phyloP scores from a whole-genome alignment of 2,888 invertebrate genomes.

The Agrochola litura region DNA sequence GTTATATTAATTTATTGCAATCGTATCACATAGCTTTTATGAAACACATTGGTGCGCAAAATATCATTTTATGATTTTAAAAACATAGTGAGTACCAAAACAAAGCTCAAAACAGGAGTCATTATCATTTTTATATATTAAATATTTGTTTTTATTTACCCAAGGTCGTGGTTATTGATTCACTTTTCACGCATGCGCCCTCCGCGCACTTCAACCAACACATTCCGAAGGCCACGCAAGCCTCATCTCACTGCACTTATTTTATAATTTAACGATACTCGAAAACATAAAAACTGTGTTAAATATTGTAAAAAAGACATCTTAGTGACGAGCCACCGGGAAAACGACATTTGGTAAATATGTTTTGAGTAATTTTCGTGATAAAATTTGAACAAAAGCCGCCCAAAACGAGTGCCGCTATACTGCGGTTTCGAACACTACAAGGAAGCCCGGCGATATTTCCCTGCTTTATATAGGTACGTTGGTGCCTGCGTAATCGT shows the following conservation, averaged over 20 bases:
- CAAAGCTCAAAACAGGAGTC: not conserved
- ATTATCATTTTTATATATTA: not conserved
- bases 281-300: not conserved
- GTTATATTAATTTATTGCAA: not conserved
- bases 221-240: constrained; percentile 6
- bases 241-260: constrained; percentile 26
- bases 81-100: not conserved
- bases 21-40: too few relatives aligned
- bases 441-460: not conserved
- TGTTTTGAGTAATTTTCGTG: constrained; percentile 13
- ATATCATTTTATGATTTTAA: not conserved
- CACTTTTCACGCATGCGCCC: constrained; percentile 37
- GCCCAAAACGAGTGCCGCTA: not conserved
- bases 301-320: not conserved
- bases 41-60: not conserved
- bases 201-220: not conserved
- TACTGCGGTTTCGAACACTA: constrained; percentile 30
- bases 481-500: constrained; percentile 34
- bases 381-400: not conserved
- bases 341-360: constrained; percentile 28
- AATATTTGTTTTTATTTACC: constrained; percentile 13
- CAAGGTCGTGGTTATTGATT: constrained; percentile 22
- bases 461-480: constrained; percentile 21
- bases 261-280: constrained; percentile 1
- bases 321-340: not conserved